These are phyloP conservation scores for Ianthella basta DNA, from an alignment of 37 sponge, comb jelly and placozoan genomes.

Conservation along the genomic window DNA sequence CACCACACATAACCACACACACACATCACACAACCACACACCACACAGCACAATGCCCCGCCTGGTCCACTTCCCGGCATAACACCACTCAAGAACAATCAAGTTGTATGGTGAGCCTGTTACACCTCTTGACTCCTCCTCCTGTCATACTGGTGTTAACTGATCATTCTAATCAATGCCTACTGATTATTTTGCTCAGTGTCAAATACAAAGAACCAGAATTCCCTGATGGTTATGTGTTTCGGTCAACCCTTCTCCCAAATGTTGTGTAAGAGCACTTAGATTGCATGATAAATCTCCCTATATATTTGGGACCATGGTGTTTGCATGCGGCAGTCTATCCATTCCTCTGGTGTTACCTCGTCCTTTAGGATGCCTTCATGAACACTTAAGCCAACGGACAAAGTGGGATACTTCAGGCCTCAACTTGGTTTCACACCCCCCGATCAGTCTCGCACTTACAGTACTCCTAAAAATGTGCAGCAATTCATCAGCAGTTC, in stretches of 20 bases:
- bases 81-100: not conserved
- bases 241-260: slow-evolving; percentile 69
- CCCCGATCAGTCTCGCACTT: slow-evolving; percentile 1
- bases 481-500: slow-evolving; percentile 1
- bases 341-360: not conserved
- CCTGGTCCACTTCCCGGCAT: too few species aligned
- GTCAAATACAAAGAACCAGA: slow-evolving; percentile 73
- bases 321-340: not conserved
- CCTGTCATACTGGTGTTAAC: too few species aligned
- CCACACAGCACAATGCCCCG: too few species aligned
- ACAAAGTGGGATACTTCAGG: slow-evolving; percentile 24
- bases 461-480: not conserved
- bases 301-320: not conserved
- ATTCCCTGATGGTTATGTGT: slow-evolving; percentile 62
- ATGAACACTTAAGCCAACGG: not conserved
- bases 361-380: slow-evolving; percentile 9
- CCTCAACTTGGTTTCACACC: slow-evolving; percentile 17
- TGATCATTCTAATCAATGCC: not conserved
- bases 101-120: slow-evolving; percentile 3
- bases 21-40: too few species aligned
- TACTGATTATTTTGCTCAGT: slow-evolving; percentile 30
- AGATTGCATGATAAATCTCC: not conserved
- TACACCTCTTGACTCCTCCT: too few species aligned
- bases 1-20: too few species aligned
- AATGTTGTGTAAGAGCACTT: slow-evolving; percentile 32